Conservation (phyloP, 37 sponge, comb jelly and placozoan genomes). For the Halisarca cf. caerulea region DNA sequence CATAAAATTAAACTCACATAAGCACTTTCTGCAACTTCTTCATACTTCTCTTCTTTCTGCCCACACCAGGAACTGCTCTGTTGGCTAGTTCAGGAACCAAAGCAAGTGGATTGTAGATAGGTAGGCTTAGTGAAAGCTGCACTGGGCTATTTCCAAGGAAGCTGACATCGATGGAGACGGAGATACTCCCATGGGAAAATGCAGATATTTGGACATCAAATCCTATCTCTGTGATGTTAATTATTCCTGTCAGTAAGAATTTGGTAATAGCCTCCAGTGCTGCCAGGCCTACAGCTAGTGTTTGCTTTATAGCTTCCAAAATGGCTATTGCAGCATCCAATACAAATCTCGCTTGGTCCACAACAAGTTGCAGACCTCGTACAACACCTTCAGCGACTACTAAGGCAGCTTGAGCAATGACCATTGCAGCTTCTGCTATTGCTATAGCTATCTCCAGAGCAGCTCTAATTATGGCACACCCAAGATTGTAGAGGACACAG, state of each 20-base stretch:
- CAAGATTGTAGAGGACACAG: conserved; percentile 21
- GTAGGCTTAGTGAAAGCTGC: neutral
- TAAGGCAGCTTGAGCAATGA: neutral
- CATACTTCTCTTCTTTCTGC: neutral
- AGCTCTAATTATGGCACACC: neutral
- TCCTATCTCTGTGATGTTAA: conserved; percentile 22
- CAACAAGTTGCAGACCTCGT: neutral
- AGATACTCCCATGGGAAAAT: neutral
- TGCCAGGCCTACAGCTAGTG: neutral
- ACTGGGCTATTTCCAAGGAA: neutral
- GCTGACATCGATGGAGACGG: neutral
- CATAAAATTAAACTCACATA: neutral
- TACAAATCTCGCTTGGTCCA: conserved; percentile 1
- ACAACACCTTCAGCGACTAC: neutral
- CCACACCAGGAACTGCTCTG: neutral
- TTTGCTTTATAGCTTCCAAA: neutral
- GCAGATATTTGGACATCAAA: conserved; percentile 16
- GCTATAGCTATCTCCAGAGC: neutral
- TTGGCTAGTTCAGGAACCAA: conserved; percentile 15
- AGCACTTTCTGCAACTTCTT: neutral
- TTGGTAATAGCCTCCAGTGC: neutral
- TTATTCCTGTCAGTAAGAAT: neutral
- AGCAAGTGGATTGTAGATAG: neutral
- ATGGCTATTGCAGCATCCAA: conserved; percentile 4
- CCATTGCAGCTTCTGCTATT: conserved; percentile 12